Evolutionary conservation across 53 echinoderm and acorn worm genomes (phyloP).

Genomic region (Luidia sarsii): DNA sequence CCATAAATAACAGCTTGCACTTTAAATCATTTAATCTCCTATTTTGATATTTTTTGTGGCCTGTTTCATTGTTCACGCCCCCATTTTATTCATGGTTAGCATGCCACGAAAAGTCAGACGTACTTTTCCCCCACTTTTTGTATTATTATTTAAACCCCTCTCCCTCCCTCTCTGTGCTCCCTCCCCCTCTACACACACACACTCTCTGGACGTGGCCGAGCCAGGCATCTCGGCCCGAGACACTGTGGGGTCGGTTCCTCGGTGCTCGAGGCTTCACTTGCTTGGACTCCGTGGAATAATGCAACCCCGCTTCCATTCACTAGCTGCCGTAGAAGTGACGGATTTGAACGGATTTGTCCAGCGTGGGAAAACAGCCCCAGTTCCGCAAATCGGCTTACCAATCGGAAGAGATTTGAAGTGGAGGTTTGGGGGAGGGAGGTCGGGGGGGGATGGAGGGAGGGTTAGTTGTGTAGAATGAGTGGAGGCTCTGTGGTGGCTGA

Average conservation of each 20-base stretch:
- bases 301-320: background rate
- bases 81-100: slow-evolving; percentile 8
- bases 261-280: background rate
- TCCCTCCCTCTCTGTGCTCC: too few relatives aligned
- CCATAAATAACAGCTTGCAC: slow-evolving; percentile 25
- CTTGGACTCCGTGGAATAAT: background rate
- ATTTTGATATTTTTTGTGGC: slow-evolving; percentile 14
- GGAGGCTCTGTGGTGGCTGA: too few relatives aligned
- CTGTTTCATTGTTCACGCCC: slow-evolving; percentile 36
- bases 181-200: too few relatives aligned
- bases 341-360: slow-evolving; percentile 47
- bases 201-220: too few relatives aligned
- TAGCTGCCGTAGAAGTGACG: slow-evolving; percentile 34
- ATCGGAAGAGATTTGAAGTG: slow-evolving; percentile 34
- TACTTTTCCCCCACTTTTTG: slow-evolving; percentile 45
- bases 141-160: background rate
- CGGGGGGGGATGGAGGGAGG: too few relatives aligned
- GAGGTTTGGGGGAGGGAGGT: background rate
- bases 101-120: slow-evolving; percentile 26
- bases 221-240: background rate
- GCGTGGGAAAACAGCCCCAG: slow-evolving; percentile 59
- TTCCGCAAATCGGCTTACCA: slow-evolving; percentile 34
- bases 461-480: too few relatives aligned
- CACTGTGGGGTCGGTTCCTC: slow-evolving; percentile 9
- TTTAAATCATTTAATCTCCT: slow-evolving; percentile 37